Evolutionary conservation across 2,888 invertebrate genomes (phyloP), one percentile per base, ranked within the genome.

Genomic region (Sinhomidia bicolor): DNA sequence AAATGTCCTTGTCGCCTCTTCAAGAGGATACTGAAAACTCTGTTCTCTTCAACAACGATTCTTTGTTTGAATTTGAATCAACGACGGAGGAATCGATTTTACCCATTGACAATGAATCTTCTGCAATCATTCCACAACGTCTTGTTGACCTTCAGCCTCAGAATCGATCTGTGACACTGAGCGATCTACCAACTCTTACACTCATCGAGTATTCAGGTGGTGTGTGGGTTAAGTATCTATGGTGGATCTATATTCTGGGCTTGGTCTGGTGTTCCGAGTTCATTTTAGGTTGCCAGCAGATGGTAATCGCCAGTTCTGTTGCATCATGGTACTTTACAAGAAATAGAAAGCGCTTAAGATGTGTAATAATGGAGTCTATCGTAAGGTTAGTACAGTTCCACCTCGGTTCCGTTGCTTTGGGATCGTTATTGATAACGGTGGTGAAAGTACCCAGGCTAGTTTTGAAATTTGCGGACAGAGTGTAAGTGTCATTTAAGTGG

Each of bases 201-300:
- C 94, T 96, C 76, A 95, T 97, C 82, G 96, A 97, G 93, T 97
- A 96, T 93, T 94, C 95, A 12, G 96, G 97, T 93, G 96, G 96
- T 0, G 95, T 96, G 92, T 97, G 97, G 96, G 95, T 98, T 47
- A 96, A 96, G 93, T 97, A 97, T 92, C 97, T 99, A 96, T 97
- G 98, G 96, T 98, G 98, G 98, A 96, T 98, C 92, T 97, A 98
- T 93, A 94, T 97, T 20, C 95, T 98, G 79, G 98, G 97, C 60
- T 95, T 99, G 26, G 95, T 99, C 91, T 99, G 99, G 99, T 96
- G 96, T 12, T 96, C 97, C 32, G 98, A 99, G 94, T 98, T 98
- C 93, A 98, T 99, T 92, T 96, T 98, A 92, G 98, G 97, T 14
- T 98, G 98, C 93, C 98, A 99, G 93, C 97, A 98, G 93, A 97